Conservation (phyloP, 2,888 invertebrate species). For the Drosophila testacea region DNA sequence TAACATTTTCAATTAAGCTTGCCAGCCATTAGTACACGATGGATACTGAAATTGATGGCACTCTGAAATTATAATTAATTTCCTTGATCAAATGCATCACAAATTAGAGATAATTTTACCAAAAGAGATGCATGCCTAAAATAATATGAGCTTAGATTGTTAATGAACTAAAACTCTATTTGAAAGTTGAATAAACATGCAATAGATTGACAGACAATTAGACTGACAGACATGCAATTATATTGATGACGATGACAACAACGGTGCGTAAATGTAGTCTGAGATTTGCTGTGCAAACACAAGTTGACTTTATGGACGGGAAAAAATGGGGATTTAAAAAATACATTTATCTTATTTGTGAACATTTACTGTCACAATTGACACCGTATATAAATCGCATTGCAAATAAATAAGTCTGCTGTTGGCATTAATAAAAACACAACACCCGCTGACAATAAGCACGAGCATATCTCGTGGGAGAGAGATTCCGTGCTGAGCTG, state of each 20-base stretch:
- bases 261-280: conserved; percentile 9
- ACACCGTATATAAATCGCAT: conserved; percentile 44
- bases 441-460: conserved; percentile 34
- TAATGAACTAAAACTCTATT: conserved; percentile 28
- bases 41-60: background rate
- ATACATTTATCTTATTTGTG: conserved; percentile 62
- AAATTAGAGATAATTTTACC: conserved; percentile 21
- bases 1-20: conserved; percentile 14
- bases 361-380: conserved; percentile 46
- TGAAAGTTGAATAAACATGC: conserved; percentile 32
- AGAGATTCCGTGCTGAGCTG: conserved; percentile 6
- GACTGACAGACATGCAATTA: conserved; percentile 1
- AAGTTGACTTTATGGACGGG: conserved; percentile 16
- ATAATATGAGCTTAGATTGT: conserved; percentile 13
- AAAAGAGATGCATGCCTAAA: conserved; percentile 24
- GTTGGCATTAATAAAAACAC: conserved; percentile 32
- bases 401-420: conserved; percentile 14
- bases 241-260: conserved; percentile 20
- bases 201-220: conserved; percentile 1
- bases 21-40: background rate
- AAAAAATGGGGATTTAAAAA: conserved; percentile 42
- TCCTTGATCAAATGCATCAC: background rate
- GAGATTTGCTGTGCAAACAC: conserved; percentile 17
- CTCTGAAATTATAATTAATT: background rate
- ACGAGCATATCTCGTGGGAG: conserved; percentile 32